Percentiles rank a stretch among this genome's conserved stretches.
Evolutionary conservation across 2,113 vertebrate species (phyloP).

Genomic region (Leptobrachium leishanense): DNA sequence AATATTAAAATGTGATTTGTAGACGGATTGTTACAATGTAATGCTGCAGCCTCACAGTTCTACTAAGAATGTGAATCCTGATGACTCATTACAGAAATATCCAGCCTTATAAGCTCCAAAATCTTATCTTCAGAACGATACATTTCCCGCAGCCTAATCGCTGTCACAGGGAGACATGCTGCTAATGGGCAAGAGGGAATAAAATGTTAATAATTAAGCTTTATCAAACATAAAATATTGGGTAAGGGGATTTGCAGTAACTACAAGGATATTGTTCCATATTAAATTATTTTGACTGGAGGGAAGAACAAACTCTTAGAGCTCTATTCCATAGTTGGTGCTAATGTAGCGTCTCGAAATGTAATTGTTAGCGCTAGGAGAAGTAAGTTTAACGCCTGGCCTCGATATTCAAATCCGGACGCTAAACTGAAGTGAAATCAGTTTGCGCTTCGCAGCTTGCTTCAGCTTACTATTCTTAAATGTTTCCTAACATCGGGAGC

Average conservation of each 20-base stretch:
- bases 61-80: neutral
- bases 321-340: too few relatives aligned
- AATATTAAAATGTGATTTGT: constrained; percentile 35
- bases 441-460: too few relatives aligned
- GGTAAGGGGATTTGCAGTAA: neutral
- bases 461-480: too few relatives aligned
- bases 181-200: constrained; percentile 4
- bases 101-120: neutral
- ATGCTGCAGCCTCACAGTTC: constrained; percentile 1
- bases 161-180: neutral
- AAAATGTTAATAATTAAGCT: neutral
- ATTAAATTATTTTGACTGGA: constrained; percentile 38
- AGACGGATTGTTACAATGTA: constrained; percentile 5
- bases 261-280: neutral
- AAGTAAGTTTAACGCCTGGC: too few relatives aligned
- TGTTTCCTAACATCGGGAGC: too few relatives aligned
- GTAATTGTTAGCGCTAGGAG: too few relatives aligned
- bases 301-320: too few relatives aligned
- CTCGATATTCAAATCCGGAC: too few relatives aligned
- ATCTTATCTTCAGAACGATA: constrained; percentile 28
- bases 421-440: too few relatives aligned
- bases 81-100: constrained; percentile 43
- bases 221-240: neutral
- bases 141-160: neutral
- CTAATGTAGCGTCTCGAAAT: too few relatives aligned